Percentiles rank a stretch among this genome's conserved stretches.
Conservation (phyloP, 2,888 invertebrate genomes). For the Thumatha senex region DNA sequence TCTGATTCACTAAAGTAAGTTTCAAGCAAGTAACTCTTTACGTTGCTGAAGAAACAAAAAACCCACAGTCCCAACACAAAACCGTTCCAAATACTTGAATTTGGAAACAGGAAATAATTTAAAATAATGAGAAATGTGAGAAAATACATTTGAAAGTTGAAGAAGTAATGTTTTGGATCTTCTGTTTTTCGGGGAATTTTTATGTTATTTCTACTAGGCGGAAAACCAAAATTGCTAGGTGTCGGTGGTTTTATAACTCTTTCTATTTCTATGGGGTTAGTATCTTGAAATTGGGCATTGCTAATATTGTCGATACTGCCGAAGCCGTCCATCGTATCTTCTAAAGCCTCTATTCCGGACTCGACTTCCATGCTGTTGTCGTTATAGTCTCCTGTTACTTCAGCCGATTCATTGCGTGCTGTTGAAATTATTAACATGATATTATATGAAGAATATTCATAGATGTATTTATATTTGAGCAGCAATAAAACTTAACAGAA, state of each 20-base stretch:
- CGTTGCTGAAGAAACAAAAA: constrained; percentile 58
- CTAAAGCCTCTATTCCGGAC: constrained; percentile 78
- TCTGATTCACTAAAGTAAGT: constrained; percentile 62
- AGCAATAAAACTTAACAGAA: too few relatives aligned
- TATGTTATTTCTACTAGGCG: constrained; percentile 61
- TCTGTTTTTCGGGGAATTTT: constrained; percentile 24
- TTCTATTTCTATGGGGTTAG: constrained; percentile 36
- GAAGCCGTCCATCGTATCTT: constrained; percentile 70
- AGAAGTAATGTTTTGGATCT: constrained; percentile 52
- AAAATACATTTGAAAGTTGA: constrained; percentile 67
- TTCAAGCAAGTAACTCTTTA: constrained; percentile 67
- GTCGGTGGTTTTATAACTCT: constrained; percentile 32
- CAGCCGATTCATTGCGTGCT: constrained; percentile 58
- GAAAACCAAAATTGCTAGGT: constrained; percentile 51
- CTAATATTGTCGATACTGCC: constrained; percentile 52
- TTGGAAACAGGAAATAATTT: constrained; percentile 65
- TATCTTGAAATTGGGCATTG: constrained; percentile 8
- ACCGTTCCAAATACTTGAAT: constrained; percentile 70
- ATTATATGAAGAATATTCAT: too few relatives aligned
- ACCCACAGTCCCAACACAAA: constrained; percentile 75
- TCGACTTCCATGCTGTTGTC: constrained; percentile 71
- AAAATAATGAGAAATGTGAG: constrained; percentile 62
- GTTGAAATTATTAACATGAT: constrained; percentile 11
- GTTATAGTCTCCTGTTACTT: constrained; percentile 51
- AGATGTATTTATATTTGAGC: not conserved